A percentile compares a stretch with the other conserved stretches of the same genome.
Evolutionary conservation across 1,140 invertebrate species (phyloP).

Genomic region (Himalopsyche phryganea): DNA sequence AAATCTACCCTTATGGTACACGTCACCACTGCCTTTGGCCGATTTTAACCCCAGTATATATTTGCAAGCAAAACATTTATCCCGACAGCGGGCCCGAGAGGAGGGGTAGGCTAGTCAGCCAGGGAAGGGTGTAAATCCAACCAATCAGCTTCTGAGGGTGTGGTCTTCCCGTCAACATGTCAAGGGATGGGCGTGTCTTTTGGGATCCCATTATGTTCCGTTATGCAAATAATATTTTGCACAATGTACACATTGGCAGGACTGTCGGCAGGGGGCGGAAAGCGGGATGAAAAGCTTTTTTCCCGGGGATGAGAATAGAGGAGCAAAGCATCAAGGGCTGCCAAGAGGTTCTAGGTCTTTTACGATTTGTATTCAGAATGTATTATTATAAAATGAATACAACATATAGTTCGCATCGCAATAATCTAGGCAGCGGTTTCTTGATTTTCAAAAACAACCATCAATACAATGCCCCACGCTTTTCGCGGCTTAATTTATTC

Average conservation of each 20-base stretch:
- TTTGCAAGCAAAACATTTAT: constrained; percentile 34
- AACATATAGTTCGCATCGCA: no score
- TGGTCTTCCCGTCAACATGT: constrained; percentile 30
- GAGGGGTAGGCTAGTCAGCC: constrained; percentile 4
- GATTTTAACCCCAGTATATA: constrained; percentile 31
- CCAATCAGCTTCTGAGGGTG: constrained; percentile 19
- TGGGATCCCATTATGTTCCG: constrained; percentile 33
- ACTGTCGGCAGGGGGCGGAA: constrained; percentile 9
- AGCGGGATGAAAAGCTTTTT: not conserved
- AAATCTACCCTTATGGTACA: not conserved
- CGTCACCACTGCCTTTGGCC: constrained; percentile 2
- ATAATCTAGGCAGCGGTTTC: no score
- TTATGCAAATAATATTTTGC: constrained; percentile 36
- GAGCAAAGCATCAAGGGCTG: no score
- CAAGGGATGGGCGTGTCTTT: constrained; percentile 23
- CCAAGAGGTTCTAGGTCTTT: no score
- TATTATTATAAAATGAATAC: no score
- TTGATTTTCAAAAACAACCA: no score
- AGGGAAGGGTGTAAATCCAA: constrained; percentile 7
- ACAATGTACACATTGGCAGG: constrained; percentile 34
- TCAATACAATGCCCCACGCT: no score
- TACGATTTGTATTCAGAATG: no score
- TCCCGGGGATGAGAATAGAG: constrained; percentile 6
- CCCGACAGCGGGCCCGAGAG: constrained; percentile 6
- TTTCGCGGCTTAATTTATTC: no score